phyloP scores from a whole-genome alignment of 2,888 invertebrate genomes.

The Chymomyza amoena region DNA sequence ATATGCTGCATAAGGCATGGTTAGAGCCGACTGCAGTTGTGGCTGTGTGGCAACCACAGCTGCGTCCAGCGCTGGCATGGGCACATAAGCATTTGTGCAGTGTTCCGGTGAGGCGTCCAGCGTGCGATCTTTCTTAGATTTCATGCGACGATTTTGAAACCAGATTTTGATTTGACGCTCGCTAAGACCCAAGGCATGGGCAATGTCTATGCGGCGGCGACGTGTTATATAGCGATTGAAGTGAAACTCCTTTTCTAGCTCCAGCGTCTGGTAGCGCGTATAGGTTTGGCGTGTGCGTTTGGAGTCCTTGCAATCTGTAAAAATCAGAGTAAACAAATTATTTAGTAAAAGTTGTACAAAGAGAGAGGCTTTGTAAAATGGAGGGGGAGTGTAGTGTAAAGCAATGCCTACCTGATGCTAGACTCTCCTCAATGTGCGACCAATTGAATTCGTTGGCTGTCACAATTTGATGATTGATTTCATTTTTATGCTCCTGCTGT shows the following conservation, averaged over 20 bases:
- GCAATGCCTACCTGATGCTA: slow-evolving; percentile 72
- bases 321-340: slow-evolving; percentile 8
- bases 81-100: slow-evolving; percentile 30
- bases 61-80: slow-evolving; percentile 39
- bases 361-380: background rate
- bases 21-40: slow-evolving; percentile 16
- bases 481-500: slow-evolving; percentile 51
- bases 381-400: slow-evolving; percentile 17
- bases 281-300: slow-evolving; percentile 94
- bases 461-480: slow-evolving; percentile 78
- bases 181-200: slow-evolving; percentile 87
- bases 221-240: slow-evolving; percentile 92
- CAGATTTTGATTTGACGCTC: slow-evolving; percentile 95
- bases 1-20: slow-evolving; percentile 55
- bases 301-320: slow-evolving; percentile 79
- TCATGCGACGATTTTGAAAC: slow-evolving; percentile 96
- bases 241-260: slow-evolving; percentile 94
- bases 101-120: slow-evolving; percentile 65
- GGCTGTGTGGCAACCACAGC: slow-evolving; percentile 28
- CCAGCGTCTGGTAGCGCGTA: slow-evolving; percentile 91
- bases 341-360: slow-evolving; percentile 27
- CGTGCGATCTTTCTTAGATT: slow-evolving; percentile 89
- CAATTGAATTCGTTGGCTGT: slow-evolving; percentile 77
- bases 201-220: slow-evolving; percentile 89
- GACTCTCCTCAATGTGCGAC: slow-evolving; percentile 75